These are phyloP conservation scores for Callyntrura guangdongensis DNA, from an alignment of 2,888 invertebrate species.

Conservation along the genomic window DNA sequence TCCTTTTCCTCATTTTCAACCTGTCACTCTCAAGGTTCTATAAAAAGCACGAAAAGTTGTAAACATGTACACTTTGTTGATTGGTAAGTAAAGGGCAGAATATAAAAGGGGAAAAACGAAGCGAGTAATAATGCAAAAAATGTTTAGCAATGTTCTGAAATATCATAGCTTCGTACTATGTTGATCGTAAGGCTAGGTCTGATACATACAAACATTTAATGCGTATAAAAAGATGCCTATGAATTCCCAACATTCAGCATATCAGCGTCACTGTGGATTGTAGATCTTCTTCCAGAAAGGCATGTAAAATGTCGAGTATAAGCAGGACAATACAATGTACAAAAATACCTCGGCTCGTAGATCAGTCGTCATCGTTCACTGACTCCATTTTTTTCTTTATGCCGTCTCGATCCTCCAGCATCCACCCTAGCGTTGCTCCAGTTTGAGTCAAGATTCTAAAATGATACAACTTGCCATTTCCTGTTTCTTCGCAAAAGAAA, in stretches of 20 bases:
- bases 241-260: not conserved
- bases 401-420: not conserved
- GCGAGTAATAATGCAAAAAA: not conserved
- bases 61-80: not conserved
- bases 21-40: not conserved
- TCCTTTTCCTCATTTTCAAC: conserved; percentile 23
- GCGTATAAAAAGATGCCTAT: not conserved
- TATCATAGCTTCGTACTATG: not conserved
- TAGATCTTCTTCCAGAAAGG: too few species aligned
- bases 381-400: conserved; percentile 44
- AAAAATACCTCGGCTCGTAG: conserved; percentile 68
- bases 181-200: too few species aligned
- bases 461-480: conserved; percentile 38
- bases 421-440: conserved; percentile 2
- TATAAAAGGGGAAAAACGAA: not conserved
- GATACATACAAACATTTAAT: too few species aligned
- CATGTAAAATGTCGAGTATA: not conserved
- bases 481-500: not conserved
- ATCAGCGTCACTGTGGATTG: not conserved
- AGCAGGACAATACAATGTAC: conserved; percentile 54
- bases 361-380: conserved; percentile 69
- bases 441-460: not conserved
- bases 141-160: not conserved
- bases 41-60: not conserved
- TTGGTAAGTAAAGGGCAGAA: not conserved